Evolutionary conservation across 1,140 invertebrate genomes (phyloP), one percentile per base, ranked within the genome.

Genomic region (Hyposmocoma kahamanoa): DNA sequence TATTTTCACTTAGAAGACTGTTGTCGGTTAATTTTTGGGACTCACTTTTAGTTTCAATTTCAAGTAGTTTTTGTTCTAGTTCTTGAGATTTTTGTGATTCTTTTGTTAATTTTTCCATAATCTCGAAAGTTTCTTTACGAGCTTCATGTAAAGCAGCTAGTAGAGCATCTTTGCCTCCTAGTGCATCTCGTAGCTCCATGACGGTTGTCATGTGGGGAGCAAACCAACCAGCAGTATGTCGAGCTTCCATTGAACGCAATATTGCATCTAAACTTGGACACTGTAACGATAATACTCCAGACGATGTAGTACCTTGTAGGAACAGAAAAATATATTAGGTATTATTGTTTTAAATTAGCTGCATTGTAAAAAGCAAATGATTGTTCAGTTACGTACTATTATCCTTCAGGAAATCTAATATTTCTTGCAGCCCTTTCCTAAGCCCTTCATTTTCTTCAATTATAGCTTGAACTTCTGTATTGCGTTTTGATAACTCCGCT

Each of bases 171-270:
- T 72, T 82, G 22, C 73, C 71, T 36, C 82, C 80, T 34, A 77
- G 46, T 26, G 77, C 76, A 47, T 89, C 86, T 72, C 90, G 89
- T 1, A 93, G 63, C 67, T 91, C 90, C 50, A 91, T 88, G 53
- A 92, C 89, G 9, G 92, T 87, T 59, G 91, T 80, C 91, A 93
- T 93, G 1, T 91, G 91, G 13, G 92, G 91, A 59, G 92, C 91
- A 68, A 92, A 93, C 91, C 92, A 93, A 6, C 92, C 92, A 28
- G 91, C 89, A 11, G 91, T 76, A 67, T 92, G 91, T 28, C 92
- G 85, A 1, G 90, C 88, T 63, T 93, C 92, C 72, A 94, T 86
- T 26, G 90, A 90, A 58, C 67, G 63, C 59, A 79, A 64, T 22
- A 82, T 28, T 20, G 59, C 61, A 61, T 84, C 79, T 48, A 82